phyloP scores from a whole-genome alignment of 2,113 vertebrate species.

The Athene cunicularia region DNA sequence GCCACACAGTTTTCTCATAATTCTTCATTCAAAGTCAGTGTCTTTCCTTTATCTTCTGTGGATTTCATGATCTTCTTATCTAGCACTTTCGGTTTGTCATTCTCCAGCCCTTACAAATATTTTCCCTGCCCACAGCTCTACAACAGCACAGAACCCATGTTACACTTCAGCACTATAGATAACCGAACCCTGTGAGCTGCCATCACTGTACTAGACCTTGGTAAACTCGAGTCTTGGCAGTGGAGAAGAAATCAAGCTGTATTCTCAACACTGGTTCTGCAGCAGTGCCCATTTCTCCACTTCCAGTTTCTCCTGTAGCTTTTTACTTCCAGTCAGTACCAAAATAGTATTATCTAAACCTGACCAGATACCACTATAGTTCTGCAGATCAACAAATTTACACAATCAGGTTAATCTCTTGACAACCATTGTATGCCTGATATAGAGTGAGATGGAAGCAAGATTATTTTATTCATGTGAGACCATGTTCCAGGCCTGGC shows the following conservation, averaged over 20 bases:
- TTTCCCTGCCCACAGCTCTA: neutral
- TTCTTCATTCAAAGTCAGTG: neutral
- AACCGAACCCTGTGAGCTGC: neutral
- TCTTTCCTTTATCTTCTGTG: neutral
- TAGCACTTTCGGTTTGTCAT: neutral
- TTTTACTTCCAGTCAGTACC: neutral
- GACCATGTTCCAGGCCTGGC: neutral
- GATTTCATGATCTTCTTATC: neutral
- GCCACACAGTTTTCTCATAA: neutral
- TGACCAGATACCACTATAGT: neutral
- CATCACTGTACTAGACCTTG: neutral
- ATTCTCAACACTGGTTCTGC: neutral
- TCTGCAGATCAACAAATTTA: neutral
- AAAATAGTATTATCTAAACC: neutral
- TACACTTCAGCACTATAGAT: neutral
- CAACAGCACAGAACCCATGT: too few species aligned
- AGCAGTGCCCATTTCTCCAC: neutral
- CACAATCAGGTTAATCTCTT: neutral
- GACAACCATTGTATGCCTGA: neutral
- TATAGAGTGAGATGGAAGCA: neutral
- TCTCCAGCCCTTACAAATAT: neutral
- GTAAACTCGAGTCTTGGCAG: neutral
- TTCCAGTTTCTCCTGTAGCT: neutral
- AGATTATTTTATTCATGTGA: neutral
- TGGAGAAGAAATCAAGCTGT: neutral